Conservation (phyloP, 1,140 invertebrate species). For the Camponotus floridanus region DNA sequence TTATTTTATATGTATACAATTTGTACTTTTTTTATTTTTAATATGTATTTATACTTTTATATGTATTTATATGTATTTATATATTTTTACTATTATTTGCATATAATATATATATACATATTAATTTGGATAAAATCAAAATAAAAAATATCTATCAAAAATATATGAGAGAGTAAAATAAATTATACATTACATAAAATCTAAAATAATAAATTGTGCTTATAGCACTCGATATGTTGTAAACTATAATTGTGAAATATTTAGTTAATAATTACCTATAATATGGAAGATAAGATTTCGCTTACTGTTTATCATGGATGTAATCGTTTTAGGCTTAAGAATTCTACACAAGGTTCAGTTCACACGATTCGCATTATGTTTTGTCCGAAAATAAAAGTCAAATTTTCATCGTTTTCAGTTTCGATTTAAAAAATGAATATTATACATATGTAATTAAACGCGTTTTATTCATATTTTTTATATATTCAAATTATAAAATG, state of each 20-base stretch:
- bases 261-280: slow-evolving; percentile 25
- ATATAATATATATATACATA: background rate
- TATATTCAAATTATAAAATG: background rate
- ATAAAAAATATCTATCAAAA: background rate
- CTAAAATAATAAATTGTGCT: background rate
- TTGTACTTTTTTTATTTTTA: slow-evolving; percentile 15
- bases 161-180: slow-evolving; percentile 5
- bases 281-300: slow-evolving; percentile 29
- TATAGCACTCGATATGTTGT: background rate
- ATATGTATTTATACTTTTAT: slow-evolving; percentile 6
- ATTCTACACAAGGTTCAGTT: slow-evolving; percentile 69
- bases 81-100: background rate
- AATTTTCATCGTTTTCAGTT: background rate
- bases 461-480: slow-evolving; percentile 10
- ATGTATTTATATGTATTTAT: slow-evolving; percentile 10
- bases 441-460: background rate
- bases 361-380: slow-evolving; percentile 58
- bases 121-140: background rate
- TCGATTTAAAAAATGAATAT: background rate
- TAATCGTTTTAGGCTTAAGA: slow-evolving; percentile 73
- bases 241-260: background rate
- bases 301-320: slow-evolving; percentile 26
- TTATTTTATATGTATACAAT: background rate
- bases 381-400: background rate
- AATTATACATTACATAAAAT: background rate